Evolutionary conservation across 2,113 vertebrate genomes (phyloP).

Genomic region (Phylloscopus trochiloides): DNA sequence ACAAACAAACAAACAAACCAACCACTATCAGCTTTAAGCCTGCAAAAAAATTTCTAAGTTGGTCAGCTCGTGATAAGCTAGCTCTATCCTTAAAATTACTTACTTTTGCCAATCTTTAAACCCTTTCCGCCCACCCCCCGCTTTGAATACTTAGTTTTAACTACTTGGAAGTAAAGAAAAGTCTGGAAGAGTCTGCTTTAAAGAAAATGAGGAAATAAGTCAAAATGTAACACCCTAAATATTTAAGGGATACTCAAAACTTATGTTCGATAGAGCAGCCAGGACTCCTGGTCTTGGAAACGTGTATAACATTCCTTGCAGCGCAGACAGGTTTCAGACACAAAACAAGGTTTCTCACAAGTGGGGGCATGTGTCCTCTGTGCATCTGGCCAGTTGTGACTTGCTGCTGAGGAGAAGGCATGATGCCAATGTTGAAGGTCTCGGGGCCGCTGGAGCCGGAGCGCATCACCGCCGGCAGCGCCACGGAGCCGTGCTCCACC

Average conservation of each 20-base stretch:
- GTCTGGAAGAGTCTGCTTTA: neutral
- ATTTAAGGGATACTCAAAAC: neutral
- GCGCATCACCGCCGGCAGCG: constrained; percentile 92
- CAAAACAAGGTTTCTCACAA: constrained; percentile 80
- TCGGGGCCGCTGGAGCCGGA: constrained; percentile 92
- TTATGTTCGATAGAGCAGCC: neutral
- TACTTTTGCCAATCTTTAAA: neutral
- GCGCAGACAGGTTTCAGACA: neutral
- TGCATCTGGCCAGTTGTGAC: constrained; percentile 97
- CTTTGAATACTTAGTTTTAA: neutral
- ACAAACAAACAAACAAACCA: neutral
- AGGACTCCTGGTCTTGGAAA: too few species aligned
- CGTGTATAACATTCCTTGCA: rapidly evolving
- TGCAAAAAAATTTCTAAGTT: neutral
- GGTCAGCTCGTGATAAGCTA: neutral
- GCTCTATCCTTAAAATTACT: neutral
- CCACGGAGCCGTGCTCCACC: constrained; percentile 92
- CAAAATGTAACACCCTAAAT: neutral
- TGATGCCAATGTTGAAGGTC: constrained; percentile 90
- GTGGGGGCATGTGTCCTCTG: constrained; percentile 94
- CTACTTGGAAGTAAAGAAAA: neutral
- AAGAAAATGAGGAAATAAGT: neutral
- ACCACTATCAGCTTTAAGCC: neutral
- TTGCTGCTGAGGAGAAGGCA: constrained; percentile 95
- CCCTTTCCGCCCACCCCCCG: too few species aligned